Conservation (phyloP, 1,140 invertebrate genomes). For the Bilobella aurantiaca region DNA sequence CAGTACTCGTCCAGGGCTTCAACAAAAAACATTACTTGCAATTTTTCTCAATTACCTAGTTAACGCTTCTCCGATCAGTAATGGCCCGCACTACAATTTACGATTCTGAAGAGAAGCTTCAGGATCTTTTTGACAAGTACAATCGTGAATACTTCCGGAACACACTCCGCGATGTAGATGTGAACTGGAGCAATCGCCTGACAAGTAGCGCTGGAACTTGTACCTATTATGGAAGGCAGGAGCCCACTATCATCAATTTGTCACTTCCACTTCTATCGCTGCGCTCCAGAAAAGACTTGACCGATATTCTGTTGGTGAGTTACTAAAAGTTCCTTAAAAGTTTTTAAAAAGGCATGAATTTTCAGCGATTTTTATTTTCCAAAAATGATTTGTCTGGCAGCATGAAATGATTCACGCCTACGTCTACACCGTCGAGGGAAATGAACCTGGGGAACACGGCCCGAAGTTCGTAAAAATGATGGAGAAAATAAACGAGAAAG, state of each 20-base stretch:
- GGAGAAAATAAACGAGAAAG: not conserved
- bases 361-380: not conserved
- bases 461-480: not conserved
- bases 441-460: not conserved
- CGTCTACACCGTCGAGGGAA: not conserved
- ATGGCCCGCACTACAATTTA: not conserved
- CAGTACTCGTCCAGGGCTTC: not conserved
- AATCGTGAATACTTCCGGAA: not conserved
- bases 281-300: not conserved
- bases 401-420: not conserved
- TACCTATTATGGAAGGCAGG: not conserved
- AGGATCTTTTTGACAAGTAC: not conserved
- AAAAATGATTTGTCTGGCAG: not conserved
- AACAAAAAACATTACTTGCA: not conserved
- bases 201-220: not conserved
- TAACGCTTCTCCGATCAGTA: not conserved
- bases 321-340: not conserved
- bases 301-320: not conserved
- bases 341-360: not conserved
- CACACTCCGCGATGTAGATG: not conserved
- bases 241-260: not conserved
- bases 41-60: not conserved
- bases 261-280: not conserved
- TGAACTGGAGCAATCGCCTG: not conserved
- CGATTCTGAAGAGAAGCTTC: not conserved